These are phyloP conservation scores for Rafetus swinhoei DNA, from an alignment of 2,113 vertebrate genomes.

Conservation along the genomic window DNA sequence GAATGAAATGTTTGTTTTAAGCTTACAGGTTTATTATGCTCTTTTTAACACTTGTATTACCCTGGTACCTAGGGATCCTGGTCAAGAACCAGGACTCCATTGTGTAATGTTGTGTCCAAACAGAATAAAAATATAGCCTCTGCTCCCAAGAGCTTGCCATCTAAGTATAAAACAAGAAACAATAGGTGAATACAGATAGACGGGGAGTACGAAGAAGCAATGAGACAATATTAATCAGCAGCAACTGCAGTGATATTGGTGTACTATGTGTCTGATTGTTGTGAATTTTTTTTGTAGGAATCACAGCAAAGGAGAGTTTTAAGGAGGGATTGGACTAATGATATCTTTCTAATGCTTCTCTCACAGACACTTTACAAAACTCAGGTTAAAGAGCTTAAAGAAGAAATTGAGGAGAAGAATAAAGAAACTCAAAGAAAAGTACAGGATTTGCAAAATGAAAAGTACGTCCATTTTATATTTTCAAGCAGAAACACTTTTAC, in stretches of 20 bases:
- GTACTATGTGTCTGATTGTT: background rate
- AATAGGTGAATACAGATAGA: background rate
- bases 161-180: background rate
- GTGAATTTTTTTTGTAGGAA: background rate
- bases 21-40: background rate
- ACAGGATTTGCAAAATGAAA: slow-evolving; percentile 92
- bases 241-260: background rate
- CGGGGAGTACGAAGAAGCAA: background rate
- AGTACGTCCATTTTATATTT: slow-evolving; percentile 79
- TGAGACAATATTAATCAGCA: background rate
- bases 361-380: slow-evolving; percentile 99
- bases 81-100: background rate
- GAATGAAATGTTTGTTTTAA: background rate
- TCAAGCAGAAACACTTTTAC: background rate
- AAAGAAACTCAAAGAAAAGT: slow-evolving; percentile 91
- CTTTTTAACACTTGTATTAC: background rate
- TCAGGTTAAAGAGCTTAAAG: slow-evolving; percentile 99
- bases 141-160: background rate
- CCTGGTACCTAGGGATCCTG: background rate
- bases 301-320: background rate
- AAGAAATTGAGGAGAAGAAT: slow-evolving; percentile 96
- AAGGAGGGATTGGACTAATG: background rate
- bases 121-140: background rate
- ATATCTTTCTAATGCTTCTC: slow-evolving; percentile 44
- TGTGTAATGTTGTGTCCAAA: background rate